Conservation (phyloP, 2,888 invertebrate genomes). For the Drosophila suboccidentalis region DNA sequence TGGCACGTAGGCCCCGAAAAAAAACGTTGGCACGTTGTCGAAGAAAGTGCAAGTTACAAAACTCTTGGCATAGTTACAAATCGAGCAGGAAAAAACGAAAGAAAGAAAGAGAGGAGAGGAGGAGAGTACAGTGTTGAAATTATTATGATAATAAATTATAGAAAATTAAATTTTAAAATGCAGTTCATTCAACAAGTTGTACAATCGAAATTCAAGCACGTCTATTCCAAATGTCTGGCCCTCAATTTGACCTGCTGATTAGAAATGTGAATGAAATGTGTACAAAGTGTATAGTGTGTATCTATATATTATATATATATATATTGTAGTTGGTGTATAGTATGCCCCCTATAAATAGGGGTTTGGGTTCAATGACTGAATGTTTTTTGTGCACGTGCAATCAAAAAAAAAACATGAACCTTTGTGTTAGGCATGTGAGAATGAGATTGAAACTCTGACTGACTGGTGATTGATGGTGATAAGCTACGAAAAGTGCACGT, state of each 20-base stretch:
- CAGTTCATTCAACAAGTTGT: conserved; percentile 44
- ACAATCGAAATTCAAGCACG: conserved; percentile 42
- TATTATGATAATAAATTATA: conserved; percentile 37
- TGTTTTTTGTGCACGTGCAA: conserved; percentile 38
- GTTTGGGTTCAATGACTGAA: conserved; percentile 4
- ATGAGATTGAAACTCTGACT: conserved; percentile 1
- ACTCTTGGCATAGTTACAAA: conserved; percentile 47
- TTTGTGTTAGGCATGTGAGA: neutral
- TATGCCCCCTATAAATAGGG: conserved; percentile 1
- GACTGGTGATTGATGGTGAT: conserved; percentile 59
- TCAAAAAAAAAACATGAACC: neutral
- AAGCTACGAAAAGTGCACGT: conserved; percentile 48
- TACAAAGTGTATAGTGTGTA: conserved; percentile 4
- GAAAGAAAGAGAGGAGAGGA: no score
- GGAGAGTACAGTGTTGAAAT: conserved; percentile 26
- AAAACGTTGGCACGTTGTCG: conserved; percentile 42
- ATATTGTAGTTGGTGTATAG: conserved; percentile 4
- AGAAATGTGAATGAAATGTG: conserved; percentile 50
- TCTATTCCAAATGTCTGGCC: conserved; percentile 18
- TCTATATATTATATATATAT: neutral
- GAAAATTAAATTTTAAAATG: conserved; percentile 44
- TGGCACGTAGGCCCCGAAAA: conserved; percentile 64
- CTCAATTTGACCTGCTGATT: conserved; percentile 34
- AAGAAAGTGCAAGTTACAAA: conserved; percentile 79
- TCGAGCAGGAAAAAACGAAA: conserved; percentile 1